Conservation (phyloP, 2,113 vertebrate genomes). For the Anoura caudifer region DNA sequence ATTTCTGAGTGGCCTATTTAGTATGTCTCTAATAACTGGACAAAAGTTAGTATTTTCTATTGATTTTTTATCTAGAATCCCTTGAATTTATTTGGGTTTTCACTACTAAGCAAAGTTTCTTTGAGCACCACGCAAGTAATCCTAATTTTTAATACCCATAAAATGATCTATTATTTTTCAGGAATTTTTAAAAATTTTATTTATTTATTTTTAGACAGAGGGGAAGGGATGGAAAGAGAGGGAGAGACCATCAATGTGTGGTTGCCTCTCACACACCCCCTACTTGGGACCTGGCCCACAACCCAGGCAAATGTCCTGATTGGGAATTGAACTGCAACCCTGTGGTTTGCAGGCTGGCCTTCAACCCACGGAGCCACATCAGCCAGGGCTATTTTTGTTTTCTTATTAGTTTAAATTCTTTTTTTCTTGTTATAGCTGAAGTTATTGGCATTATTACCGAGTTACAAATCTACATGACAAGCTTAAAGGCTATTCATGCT, state of each 20-base stretch:
- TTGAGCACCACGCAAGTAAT: background rate
- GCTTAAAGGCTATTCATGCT: background rate
- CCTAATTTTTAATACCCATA: background rate
- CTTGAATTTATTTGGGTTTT: background rate
- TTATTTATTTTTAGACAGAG: no score
- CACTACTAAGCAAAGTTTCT: background rate
- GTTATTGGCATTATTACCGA: background rate
- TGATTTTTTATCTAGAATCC: background rate
- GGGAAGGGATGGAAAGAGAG: no score
- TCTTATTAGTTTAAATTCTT: background rate
- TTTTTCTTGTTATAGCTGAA: background rate
- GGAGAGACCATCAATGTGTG: no score
- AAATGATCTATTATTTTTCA: background rate
- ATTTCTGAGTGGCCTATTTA: background rate
- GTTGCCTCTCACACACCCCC: no score
- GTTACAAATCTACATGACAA: background rate
- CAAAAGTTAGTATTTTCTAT: background rate
- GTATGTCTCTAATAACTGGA: background rate
- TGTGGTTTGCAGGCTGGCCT: no score
- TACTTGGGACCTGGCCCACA: no score
- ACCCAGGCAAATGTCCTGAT: no score
- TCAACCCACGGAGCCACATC: no score
- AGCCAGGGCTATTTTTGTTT: background rate
- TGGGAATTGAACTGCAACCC: no score
- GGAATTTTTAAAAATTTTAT: background rate